Base-by-base conservation (phyloP, 2,797 vertebrate species). In the Chelonia mydas region DNA sequence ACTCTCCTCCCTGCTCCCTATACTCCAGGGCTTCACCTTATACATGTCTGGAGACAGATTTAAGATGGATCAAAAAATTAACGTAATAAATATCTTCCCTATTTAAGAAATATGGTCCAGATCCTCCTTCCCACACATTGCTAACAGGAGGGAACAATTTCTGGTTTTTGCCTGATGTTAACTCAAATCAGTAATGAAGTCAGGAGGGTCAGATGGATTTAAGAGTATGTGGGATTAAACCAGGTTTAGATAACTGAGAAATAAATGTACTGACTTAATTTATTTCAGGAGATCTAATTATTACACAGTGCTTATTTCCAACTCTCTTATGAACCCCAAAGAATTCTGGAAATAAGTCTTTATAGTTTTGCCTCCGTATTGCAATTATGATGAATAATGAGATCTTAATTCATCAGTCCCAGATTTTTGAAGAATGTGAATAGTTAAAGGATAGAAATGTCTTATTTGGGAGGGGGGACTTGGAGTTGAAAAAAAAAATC, bases 321-420 rank as follows among this genome's bases (percentile, higher is more conserved):
- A 81, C 93, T 92, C 95, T 98, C 83, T 93, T 93, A 96, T 87
- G 94, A 98, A 92, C 91, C 93, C 90, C 54, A 94, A 98, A 97
- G 94, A 97, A 50, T 96, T 94, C 88, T 84, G 92, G 94, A 97
- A 98, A 97, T 90, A 97, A 96, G 86, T 93, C 90, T 95, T 88
- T 78, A 55, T 74, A 93, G 93, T 95, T 97, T 96, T 93, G 77
- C 59, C 68, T 83, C 93, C 95, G 90, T 97, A 83, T 92, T 97
- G 91, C 97, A 98, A 97, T 98, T 98, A 98, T 93, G 89, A 97
- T 92, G 95, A 96, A 97, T 98, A 98, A 98, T 97, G 97, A 98
- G 95, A 95, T 97, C 98, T 98, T 98, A 97, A 98, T 98, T 98
- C 98, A 98, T 97, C 96, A 97, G 97, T 90, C 78, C 68, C 87